phyloP scores from a whole-genome alignment of 2,113 vertebrate genomes.

The Osmerus eperlanus region DNA sequence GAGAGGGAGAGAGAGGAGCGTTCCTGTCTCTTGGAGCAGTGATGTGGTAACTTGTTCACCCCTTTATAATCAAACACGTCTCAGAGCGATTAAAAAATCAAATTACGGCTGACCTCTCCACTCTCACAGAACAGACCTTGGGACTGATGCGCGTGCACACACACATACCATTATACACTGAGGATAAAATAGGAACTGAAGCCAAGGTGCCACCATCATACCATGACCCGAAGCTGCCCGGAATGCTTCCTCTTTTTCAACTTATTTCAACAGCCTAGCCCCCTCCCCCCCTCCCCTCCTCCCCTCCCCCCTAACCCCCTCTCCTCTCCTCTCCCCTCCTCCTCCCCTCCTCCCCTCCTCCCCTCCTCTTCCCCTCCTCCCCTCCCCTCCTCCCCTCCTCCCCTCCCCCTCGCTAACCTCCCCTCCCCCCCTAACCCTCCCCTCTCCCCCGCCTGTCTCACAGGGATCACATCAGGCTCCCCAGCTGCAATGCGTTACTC shows the following conservation, averaged over 20 bases:
- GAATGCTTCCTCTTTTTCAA: not conserved
- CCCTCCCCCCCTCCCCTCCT: too few species aligned
- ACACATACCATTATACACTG: not conserved
- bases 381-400: not conserved
- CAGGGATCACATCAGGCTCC: not conserved
- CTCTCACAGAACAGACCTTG: not conserved
- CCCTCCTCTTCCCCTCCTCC: too few species aligned
- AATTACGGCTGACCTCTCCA: not conserved
- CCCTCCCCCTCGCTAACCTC: not conserved
- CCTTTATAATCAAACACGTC: not conserved
- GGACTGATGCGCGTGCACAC: not conserved
- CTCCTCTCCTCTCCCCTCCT: too few species aligned
- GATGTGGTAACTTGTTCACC: not conserved
- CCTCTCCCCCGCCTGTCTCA: not conserved
- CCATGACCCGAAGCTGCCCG: not conserved
- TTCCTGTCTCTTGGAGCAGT: not conserved
- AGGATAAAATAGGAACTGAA: not conserved
- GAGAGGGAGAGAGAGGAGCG: not conserved
- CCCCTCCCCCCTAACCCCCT: too few species aligned
- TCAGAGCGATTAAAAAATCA: not conserved
- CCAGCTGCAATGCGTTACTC: not conserved
- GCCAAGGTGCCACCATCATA: not conserved
- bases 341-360: too few species aligned
- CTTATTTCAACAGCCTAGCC: too few species aligned
- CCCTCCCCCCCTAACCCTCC: not conserved